Evolutionary conservation across 2,113 vertebrate genomes (phyloP).

Genomic region (Emydocephalus ijimae): DNA sequence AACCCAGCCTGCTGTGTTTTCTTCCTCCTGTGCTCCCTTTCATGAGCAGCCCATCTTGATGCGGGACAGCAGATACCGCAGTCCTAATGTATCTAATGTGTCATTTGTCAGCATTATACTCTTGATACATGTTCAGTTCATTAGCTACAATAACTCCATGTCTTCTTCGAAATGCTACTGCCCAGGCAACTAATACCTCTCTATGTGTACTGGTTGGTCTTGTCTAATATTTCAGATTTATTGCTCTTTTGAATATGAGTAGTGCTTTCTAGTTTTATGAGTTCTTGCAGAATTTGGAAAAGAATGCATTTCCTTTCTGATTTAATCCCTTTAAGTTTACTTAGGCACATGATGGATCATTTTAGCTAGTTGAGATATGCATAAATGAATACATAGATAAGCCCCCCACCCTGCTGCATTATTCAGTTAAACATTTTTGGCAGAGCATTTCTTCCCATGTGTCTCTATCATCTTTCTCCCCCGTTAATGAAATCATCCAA

Average conservation of each 20-base stretch:
- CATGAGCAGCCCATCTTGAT: too few species aligned
- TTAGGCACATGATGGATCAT: neutral
- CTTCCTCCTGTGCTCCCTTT: too few species aligned
- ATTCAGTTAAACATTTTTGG: neutral
- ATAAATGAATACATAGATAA: neutral
- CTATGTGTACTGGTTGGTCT: neutral
- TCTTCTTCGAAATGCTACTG: conserved; percentile 19
- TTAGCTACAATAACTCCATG: neutral
- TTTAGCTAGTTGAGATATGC: neutral
- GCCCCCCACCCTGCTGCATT: neutral
- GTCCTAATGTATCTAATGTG: neutral
- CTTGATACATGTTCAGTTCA: conserved; percentile 8
- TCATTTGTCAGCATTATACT: neutral
- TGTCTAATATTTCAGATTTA: neutral
- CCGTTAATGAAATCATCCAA: neutral
- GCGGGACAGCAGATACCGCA: too few species aligned
- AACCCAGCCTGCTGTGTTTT: too few species aligned
- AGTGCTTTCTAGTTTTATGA: neutral
- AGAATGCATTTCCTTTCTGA: neutral
- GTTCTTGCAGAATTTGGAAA: neutral
- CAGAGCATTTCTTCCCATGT: conserved; percentile 11
- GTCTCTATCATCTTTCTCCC: conserved; percentile 1
- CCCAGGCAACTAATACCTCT: neutral
- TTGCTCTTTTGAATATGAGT: neutral
- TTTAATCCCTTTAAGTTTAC: neutral